Evolutionary conservation across 2,888 invertebrate species (phyloP).

Genomic region (Agrotis clavis): DNA sequence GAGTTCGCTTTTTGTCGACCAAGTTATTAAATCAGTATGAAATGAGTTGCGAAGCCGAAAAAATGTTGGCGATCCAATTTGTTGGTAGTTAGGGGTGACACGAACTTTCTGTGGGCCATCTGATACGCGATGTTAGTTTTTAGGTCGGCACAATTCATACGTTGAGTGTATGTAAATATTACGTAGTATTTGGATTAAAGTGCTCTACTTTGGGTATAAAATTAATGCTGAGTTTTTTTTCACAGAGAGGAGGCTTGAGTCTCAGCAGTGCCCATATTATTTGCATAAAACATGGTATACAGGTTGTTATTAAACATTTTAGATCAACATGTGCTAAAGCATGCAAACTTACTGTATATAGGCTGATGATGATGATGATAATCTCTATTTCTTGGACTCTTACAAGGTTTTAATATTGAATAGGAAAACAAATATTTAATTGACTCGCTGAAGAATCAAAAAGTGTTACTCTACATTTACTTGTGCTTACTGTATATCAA

Average conservation of each 20-base stretch:
- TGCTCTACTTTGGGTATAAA: neutral
- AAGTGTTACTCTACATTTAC: too few relatives aligned
- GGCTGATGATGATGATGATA: too few relatives aligned
- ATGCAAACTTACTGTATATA: too few relatives aligned
- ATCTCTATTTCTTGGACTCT: too few relatives aligned
- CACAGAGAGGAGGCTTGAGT: too few relatives aligned
- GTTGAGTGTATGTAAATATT: conserved; percentile 31
- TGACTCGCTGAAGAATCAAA: too few relatives aligned
- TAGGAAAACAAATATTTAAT: too few relatives aligned
- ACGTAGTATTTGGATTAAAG: conserved; percentile 21
- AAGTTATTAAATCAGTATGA: conserved; percentile 77
- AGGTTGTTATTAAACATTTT: too few relatives aligned
- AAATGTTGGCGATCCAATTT: conserved; percentile 74
- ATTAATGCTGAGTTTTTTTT: neutral
- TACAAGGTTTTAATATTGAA: too few relatives aligned
- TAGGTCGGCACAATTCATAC: conserved; percentile 53
- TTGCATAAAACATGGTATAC: too few relatives aligned
- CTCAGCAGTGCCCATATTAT: too few relatives aligned
- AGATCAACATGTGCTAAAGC: too few relatives aligned
- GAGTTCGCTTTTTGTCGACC: conserved; percentile 72
- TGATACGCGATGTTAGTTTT: conserved; percentile 48
- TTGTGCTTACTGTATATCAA: neutral
- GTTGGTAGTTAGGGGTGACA: conserved; percentile 59
- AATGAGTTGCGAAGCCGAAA: conserved; percentile 76
- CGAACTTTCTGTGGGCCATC: conserved; percentile 51